A percentile compares a stretch with the other conserved stretches of the same genome.
Evolutionary conservation across 2,888 invertebrate species (phyloP).

Genomic region (Pycnomerus fuliginosus): DNA sequence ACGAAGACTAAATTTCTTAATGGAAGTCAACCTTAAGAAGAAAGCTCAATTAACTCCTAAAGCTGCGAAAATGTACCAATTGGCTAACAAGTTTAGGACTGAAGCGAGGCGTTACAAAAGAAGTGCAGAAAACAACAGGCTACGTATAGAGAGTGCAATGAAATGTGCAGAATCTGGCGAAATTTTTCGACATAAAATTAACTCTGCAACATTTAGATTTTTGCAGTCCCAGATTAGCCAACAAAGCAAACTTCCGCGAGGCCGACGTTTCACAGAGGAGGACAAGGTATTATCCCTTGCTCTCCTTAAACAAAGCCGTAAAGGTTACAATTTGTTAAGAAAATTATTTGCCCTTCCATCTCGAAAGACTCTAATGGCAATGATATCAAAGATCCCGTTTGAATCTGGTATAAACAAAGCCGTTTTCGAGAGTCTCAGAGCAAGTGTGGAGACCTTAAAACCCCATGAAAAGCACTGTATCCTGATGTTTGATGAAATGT

Average conservation of each 20-base stretch:
- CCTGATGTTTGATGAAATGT: conserved; percentile 21
- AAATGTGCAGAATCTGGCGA: neutral
- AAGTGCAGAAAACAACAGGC: neutral
- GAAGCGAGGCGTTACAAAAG: neutral
- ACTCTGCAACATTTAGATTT: neutral
- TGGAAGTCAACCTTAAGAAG: neutral
- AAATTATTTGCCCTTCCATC: conserved; percentile 21
- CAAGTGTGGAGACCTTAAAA: neutral
- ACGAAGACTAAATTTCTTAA: neutral
- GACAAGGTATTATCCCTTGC: conserved; percentile 22
- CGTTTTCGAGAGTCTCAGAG: neutral
- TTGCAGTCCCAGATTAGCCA: conserved; percentile 1
- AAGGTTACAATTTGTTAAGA: conserved; percentile 15
- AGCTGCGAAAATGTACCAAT: conserved; percentile 4
- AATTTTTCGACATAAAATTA: conserved; percentile 1
- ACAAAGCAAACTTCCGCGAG: conserved; percentile 6
- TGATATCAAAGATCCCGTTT: conserved; percentile 17
- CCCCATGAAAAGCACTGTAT: conserved; percentile 4
- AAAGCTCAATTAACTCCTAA: neutral
- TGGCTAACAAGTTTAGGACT: neutral
- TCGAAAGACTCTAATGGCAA: conserved; percentile 11
- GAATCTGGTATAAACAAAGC: conserved; percentile 12
- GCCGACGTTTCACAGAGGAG: conserved; percentile 9
- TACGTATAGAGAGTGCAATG: neutral
- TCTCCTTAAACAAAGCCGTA: conserved; percentile 23